Evolutionary conservation across 2,888 invertebrate genomes (phyloP), one percentile per base, ranked within the genome.

Genomic region (Osedax fenrisi): DNA sequence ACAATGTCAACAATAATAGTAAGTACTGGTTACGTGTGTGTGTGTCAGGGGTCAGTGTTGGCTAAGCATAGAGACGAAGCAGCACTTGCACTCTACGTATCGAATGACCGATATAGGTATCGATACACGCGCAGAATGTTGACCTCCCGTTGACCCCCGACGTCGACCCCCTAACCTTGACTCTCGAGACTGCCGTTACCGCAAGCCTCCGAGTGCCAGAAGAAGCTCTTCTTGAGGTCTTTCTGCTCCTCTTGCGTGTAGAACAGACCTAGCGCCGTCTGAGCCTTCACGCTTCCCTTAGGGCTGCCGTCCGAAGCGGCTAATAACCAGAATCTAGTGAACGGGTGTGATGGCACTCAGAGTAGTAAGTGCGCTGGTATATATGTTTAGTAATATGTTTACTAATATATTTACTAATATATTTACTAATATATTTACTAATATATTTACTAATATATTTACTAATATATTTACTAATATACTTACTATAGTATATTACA

Each of bases 151-250:
- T 83, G 84, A 85, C 84, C 2, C 83, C 82, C 27, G 84, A 84
- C 5, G 84, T 78, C 23, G 83, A 82, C 74, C 84, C 84, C 84
- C n/a, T 26, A 76, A 84, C 84, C 85, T 81, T 84, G 84, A n/a
- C 84, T 84, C 78, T 85, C 84, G 3, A 84, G 77, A 75, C 81
- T 83, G 17, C 84, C 84, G 79, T 84, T 83, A 5, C 83, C 83
- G 78, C 83, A 82, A 13, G 85, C 85, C 76, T 84, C 83, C 5
- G 82, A 82, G 75, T 85, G 84, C 84, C 85, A 85, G 79, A 83
- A 83, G 78, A 82, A 84, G 21, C 84, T 82, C 74, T 83, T 82
- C 26, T 82, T 79, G 17, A 84, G 78, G 77, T 84, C 80, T 0
- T 78, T 75, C 56, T 77, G 76, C 22, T 79, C 77, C 3, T 81